Evolutionary conservation across 2,797 vertebrate species (phyloP), one percentile per base, ranked within the genome.

Genomic region (Otolemur crassicaudatus): DNA sequence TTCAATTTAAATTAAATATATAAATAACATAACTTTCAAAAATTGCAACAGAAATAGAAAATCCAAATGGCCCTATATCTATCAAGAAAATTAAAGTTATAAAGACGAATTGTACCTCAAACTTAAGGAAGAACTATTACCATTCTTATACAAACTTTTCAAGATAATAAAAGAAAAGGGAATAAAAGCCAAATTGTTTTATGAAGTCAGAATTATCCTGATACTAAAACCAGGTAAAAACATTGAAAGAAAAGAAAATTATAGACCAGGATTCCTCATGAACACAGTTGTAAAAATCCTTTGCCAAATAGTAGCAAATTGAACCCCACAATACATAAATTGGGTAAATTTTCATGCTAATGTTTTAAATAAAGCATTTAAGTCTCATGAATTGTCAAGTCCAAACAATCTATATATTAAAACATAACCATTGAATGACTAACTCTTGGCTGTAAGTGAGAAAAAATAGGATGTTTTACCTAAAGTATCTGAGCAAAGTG

Each of bases 41-140:
- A 29, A 60, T 20, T 63, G 27, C 31, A 29, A 63, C 23, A 93
- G 80, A 93, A 81, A 60, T 72, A 37, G 65, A 87, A 72, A 70
- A 91, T 65, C 16, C 23, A 40, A 72, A 65, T 80, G 56, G 2
- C 3, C 46, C 60, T 20, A 25, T 49, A 37, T 82, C 17, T 69
- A 23, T 31, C 53, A 81, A 96, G 81, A 60, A 91, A 96, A 65
- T 65, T 88, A 25, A 70, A 91, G 63, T 87, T 14, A 17, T 34
- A 77, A 77, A 7, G 37, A 53, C 27, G 16, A 76, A 96, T 63
- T 60, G 7, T 76, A 37, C 29, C 34, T 63, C 17, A 81, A 37
- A 56, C 67, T 49, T 75, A 67, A 63, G 73, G 63, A 60, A 82
- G n/a, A 83, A 69, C 67, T 84, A 29, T 70, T 72, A 37, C 40